A percentile compares a stretch with the other conserved stretches of the same genome.
phyloP scores from a whole-genome alignment of 2,888 invertebrate species.

The Keiferia lycopersicella region DNA sequence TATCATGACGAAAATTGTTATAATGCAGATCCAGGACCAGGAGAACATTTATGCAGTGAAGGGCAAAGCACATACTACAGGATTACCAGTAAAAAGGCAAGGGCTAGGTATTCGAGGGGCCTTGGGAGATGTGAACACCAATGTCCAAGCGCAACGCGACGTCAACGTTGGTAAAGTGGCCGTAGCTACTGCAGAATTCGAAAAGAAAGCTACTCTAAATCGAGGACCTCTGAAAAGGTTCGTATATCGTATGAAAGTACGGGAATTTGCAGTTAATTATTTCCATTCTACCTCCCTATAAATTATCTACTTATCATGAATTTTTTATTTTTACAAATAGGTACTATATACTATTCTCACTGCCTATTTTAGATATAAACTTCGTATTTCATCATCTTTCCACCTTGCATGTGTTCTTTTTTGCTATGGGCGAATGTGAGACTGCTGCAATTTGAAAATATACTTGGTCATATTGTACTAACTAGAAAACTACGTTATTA shows the following conservation, averaged over 20 bases:
- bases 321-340: neutral
- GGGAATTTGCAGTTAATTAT: neutral
- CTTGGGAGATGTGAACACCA: slow-evolving; percentile 68
- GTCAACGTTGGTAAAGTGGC: slow-evolving; percentile 59
- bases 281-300: neutral
- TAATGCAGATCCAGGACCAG: slow-evolving; percentile 60
- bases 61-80: slow-evolving; percentile 53
- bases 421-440: too few relatives aligned
- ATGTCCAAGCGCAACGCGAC: slow-evolving; percentile 62
- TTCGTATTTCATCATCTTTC: too few relatives aligned
- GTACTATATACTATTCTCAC: too few relatives aligned
- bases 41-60: slow-evolving; percentile 62
- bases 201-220: slow-evolving; percentile 59
- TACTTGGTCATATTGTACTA: too few relatives aligned
- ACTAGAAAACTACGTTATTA: too few relatives aligned
- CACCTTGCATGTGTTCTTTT: too few relatives aligned
- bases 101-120: slow-evolving; percentile 63
- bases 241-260: slow-evolving; percentile 18
- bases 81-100: slow-evolving; percentile 54
- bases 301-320: neutral
- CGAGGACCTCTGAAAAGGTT: slow-evolving; percentile 56
- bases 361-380: too few relatives aligned
- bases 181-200: slow-evolving; percentile 59
- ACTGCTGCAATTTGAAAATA: too few relatives aligned
- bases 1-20: slow-evolving; percentile 16